A percentile compares a stretch with the other conserved stretches of the same genome.
Evolutionary conservation across 1,140 invertebrate species (phyloP).

Genomic region (Limonius californicus): DNA sequence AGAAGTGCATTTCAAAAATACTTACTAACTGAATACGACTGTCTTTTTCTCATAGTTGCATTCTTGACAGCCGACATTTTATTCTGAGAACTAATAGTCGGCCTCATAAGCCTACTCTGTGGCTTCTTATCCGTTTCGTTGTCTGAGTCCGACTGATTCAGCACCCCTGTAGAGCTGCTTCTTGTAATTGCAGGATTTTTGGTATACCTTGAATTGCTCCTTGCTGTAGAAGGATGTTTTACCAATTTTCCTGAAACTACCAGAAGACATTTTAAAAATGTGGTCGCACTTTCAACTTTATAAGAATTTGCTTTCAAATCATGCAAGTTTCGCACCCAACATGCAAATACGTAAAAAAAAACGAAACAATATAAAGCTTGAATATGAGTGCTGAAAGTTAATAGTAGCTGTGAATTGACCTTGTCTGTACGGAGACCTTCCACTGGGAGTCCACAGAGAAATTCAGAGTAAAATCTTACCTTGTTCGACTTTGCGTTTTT

Average conservation of each 20-base stretch:
- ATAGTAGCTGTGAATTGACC: too few relatives aligned
- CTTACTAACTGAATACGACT: slow-evolving; percentile 45
- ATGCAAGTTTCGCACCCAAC: too few relatives aligned
- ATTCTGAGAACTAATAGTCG: slow-evolving; percentile 76
- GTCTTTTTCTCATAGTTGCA: slow-evolving; percentile 33
- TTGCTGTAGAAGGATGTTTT: slow-evolving; percentile 35
- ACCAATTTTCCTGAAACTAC: slow-evolving; percentile 38
- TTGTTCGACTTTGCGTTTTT: slow-evolving; percentile 49
- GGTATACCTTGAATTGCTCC: slow-evolving; percentile 43
- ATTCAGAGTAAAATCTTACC: slow-evolving; percentile 35
- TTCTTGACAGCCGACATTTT: slow-evolving; percentile 53
- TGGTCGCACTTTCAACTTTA: too few relatives aligned
- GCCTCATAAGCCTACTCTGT: slow-evolving; percentile 61
- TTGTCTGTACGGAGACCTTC: too few relatives aligned
- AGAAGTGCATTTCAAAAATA: too few relatives aligned
- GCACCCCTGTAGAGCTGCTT: slow-evolving; percentile 74
- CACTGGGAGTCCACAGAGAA: too few relatives aligned
- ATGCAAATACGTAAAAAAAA: too few relatives aligned
- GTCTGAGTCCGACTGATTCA: slow-evolving; percentile 77
- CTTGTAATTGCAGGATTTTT: slow-evolving; percentile 56
- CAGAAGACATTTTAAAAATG: too few relatives aligned
- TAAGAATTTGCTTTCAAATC: too few relatives aligned
- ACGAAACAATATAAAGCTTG: too few relatives aligned
- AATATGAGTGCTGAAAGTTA: too few relatives aligned
- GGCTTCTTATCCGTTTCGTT: slow-evolving; percentile 49